Evolutionary conservation across 2,888 invertebrate species (phyloP), one percentile per base, ranked within the genome.

Genomic region (Autographa gamma): DNA sequence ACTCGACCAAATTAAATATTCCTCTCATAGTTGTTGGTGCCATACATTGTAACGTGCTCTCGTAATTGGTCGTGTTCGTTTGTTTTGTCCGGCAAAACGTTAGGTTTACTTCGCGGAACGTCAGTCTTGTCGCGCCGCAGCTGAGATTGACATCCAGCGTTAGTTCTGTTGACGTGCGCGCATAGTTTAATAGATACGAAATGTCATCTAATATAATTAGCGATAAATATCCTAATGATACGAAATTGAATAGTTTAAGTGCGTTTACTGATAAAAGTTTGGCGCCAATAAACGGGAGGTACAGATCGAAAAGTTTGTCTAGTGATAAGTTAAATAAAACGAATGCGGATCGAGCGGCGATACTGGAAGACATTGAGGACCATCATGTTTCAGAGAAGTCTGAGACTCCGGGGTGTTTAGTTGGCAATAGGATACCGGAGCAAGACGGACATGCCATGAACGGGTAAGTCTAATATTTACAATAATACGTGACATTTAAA

Each of bases 251-350:
- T 84, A 92, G 93, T 90, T 89, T 93, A 73, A 93, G 93, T 93
- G 91, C 91, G 65, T 90, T 93, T 79, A 81, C 88, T 81, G 95
- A 95, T 89, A 95, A 93, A 86, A 91, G 89, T 85, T 88, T 93
- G 69, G 88, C 91, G 73, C 92, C 93, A 60, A 80, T 93, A 66
- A 94, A 92, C 76, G 90, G 88, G 61, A 89, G 94, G 83, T 94
- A 93, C 82, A 90, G 94, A 71, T 94, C 95, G 52, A 95, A 93
- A 78, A 95, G 95, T 93, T 91, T 95, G 81, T 95, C 95, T 54
- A 93, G 94, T 93, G 95, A 95, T 91, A 95, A 95, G 88, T 93
- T 95, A 84, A 95, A 93, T 79, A 91, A 94, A 85, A 87, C 89
- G 19, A 94, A 94, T 79, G 93, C 92, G 64, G 95, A 95, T 83